Percentiles rank a stretch among this genome's conserved stretches.
Evolutionary conservation across 2,888 invertebrate species (phyloP).

Genomic region (Microdon myrmicae): DNA sequence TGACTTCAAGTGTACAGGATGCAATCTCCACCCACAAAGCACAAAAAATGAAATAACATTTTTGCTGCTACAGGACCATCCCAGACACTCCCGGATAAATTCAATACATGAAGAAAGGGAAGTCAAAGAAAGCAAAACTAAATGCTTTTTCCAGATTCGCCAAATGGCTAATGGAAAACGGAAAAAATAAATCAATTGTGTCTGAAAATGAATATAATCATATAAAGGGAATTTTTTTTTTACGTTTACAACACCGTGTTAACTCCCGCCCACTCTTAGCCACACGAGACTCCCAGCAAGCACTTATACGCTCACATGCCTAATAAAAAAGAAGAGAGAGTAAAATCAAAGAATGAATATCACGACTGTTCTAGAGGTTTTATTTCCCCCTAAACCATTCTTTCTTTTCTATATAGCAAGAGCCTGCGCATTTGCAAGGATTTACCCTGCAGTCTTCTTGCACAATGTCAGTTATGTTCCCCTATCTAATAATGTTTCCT

Average conservation of each 20-base stretch:
- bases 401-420: constrained; percentile 6
- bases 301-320: constrained; percentile 23
- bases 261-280: constrained; percentile 9
- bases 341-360: not conserved
- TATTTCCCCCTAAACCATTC: not conserved
- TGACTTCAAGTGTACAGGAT: too few relatives aligned
- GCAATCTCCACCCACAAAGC: too few relatives aligned
- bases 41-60: too few relatives aligned
- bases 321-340: not conserved
- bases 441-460: not conserved
- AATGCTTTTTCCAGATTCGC: constrained; percentile 17
- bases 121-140: constrained; percentile 38
- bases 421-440: constrained; percentile 30
- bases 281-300: constrained; percentile 10
- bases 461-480: not conserved
- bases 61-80: too few relatives aligned
- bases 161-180: constrained; percentile 22
- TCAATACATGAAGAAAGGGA: too few relatives aligned
- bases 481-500: constrained; percentile 16
- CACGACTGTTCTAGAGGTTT: too few relatives aligned
- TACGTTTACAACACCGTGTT: not conserved
- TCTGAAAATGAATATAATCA: constrained; percentile 28
- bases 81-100: too few relatives aligned
- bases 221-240: constrained; percentile 19
- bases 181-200: constrained; percentile 35